These are phyloP conservation scores for Drosophila lacertosa DNA, from an alignment of 1,140 invertebrate genomes.

Conservation along the genomic window DNA sequence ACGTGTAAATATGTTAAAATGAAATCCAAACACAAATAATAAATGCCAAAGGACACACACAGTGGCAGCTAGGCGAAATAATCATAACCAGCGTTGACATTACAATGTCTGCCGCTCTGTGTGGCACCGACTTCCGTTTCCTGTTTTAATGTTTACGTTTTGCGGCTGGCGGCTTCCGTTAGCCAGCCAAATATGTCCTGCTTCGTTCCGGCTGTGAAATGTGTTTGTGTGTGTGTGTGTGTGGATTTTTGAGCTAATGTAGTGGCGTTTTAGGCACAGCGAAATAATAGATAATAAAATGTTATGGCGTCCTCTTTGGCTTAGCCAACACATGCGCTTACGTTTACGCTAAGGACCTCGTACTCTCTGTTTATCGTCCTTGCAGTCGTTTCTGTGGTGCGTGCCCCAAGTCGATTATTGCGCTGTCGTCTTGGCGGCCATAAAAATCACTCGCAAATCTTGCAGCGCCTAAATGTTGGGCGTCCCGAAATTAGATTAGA, in stretches of 20 bases:
- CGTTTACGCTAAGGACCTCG: conserved; percentile 1
- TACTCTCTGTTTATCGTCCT: conserved; percentile 31
- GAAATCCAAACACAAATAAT: conserved; percentile 37
- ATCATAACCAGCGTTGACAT: conserved; percentile 68
- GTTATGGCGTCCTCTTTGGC: conserved; percentile 70
- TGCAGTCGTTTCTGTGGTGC: conserved; percentile 30
- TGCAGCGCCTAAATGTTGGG: conserved; percentile 52
- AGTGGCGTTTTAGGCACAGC: conserved; percentile 71
- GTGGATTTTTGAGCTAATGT: conserved; percentile 77
- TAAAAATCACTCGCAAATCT: conserved; percentile 78
- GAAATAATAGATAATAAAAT: conserved; percentile 82
- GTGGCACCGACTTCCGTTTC: conserved; percentile 70
- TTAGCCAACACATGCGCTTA: conserved; percentile 38
- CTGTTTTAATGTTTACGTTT: conserved; percentile 81
- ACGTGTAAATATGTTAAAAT: conserved; percentile 10
- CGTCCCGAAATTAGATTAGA: conserved; percentile 71
- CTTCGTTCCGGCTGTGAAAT: neutral
- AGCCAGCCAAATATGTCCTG: conserved; percentile 19
- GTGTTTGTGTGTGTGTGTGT: conserved; percentile 6
- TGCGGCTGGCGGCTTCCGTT: conserved; percentile 56
- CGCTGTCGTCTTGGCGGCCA: conserved; percentile 43
- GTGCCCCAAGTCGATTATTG: conserved; percentile 69
- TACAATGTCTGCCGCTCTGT: conserved; percentile 49
- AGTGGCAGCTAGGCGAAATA: conserved; percentile 56
- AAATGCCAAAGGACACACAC: conserved; percentile 32